Evolutionary conservation across 2,113 vertebrate species (phyloP).

Genomic region (Conger conger): DNA sequence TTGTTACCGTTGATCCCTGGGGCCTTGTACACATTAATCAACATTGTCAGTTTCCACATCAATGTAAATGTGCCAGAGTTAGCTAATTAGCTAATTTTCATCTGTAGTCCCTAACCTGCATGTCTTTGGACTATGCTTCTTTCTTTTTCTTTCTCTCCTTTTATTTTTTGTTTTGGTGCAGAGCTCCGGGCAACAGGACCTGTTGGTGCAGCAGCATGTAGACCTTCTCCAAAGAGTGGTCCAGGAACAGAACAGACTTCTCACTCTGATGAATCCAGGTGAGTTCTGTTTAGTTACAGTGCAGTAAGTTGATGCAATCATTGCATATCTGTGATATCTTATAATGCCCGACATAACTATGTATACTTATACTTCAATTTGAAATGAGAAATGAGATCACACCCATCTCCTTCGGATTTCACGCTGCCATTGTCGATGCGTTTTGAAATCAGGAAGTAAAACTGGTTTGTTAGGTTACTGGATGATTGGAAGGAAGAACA

Average conservation of each 20-base stretch:
- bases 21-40: too few relatives aligned
- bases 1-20: neutral
- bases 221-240: constrained; percentile 61
- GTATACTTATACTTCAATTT: too few relatives aligned
- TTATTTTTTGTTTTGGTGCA: neutral
- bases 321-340: too few relatives aligned
- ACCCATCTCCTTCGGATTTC: too few relatives aligned
- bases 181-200: constrained; percentile 32
- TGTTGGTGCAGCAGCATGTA: constrained; percentile 51
- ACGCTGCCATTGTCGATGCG: neutral
- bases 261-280: constrained; percentile 59
- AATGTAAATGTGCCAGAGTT: too few relatives aligned
- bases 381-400: too few relatives aligned
- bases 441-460: neutral
- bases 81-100: too few relatives aligned
- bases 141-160: too few relatives aligned
- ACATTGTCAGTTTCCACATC: too few relatives aligned
- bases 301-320: neutral
- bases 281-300: neutral
- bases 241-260: constrained; percentile 61
- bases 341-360: too few relatives aligned
- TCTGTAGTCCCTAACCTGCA: too few relatives aligned
- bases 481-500: neutral
- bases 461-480: neutral
- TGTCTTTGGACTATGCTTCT: too few relatives aligned